phyloP scores from a whole-genome alignment of 2,113 vertebrate genomes.

The Alosa alosa region DNA sequence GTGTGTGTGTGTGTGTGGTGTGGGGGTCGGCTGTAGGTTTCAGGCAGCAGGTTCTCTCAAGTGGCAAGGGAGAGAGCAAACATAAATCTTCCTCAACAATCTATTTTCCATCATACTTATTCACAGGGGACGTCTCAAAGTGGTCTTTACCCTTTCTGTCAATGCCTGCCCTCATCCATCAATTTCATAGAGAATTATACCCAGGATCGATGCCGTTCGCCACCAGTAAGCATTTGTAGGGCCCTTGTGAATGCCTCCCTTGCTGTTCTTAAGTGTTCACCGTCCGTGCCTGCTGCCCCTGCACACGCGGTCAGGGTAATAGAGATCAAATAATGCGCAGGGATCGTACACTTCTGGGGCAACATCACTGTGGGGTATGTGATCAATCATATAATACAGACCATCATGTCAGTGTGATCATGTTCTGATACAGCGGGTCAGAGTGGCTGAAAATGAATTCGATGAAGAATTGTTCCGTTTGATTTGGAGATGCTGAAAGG shows the following conservation, averaged over 20 bases:
- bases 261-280: slow-evolving; percentile 31
- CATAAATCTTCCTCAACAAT: slow-evolving; percentile 83
- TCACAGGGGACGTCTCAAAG: slow-evolving; percentile 80
- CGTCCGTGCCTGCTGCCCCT: not conserved
- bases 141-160: slow-evolving; percentile 88
- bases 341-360: not conserved
- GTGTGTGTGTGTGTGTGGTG: slow-evolving; percentile 4
- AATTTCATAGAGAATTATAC: slow-evolving; percentile 91
- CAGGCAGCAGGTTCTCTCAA: slow-evolving; percentile 13
- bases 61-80: slow-evolving; percentile 67
- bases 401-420: not conserved
- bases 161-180: slow-evolving; percentile 86
- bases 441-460: not conserved
- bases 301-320: not conserved
- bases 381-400: not conserved
- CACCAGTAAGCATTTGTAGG: slow-evolving; percentile 76
- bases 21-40: not conserved
- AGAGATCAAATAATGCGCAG: not conserved
- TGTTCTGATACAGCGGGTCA: not conserved
- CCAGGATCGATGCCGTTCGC: slow-evolving; percentile 87
- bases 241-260: slow-evolving; percentile 66
- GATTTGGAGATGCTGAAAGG: not conserved
- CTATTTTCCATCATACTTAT: slow-evolving; percentile 80
- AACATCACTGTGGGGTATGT: not conserved
- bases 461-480: not conserved